These are phyloP conservation scores for Sylvietta virens DNA, from an alignment of 2,113 vertebrate genomes.

Conservation along the genomic window DNA sequence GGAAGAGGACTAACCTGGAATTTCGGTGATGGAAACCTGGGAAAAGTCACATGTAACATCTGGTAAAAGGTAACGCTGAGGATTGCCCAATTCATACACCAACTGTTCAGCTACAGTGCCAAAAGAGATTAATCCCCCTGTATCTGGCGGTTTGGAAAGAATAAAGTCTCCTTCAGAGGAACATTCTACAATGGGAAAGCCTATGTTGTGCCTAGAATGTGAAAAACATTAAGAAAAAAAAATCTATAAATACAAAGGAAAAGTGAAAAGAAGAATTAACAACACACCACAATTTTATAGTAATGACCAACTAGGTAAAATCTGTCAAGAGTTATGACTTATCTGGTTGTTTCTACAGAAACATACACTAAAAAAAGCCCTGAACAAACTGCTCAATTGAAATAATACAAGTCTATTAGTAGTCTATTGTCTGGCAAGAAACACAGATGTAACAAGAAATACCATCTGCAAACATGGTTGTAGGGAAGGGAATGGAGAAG, in stretches of 20 bases:
- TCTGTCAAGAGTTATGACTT: neutral
- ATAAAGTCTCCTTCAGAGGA: constrained; percentile 78
- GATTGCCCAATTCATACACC: constrained; percentile 84
- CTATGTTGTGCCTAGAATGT: constrained; percentile 80
- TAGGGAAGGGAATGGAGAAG: neutral
- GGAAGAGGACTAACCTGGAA: constrained; percentile 71
- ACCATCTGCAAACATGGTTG: neutral
- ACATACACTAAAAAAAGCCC: neutral
- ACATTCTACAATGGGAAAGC: constrained; percentile 83
- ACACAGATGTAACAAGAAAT: neutral
- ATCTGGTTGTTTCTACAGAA: neutral
- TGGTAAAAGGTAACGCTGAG: constrained; percentile 78
- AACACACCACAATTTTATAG: neutral
- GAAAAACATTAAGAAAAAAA: constrained; percentile 13
- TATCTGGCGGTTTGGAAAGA: constrained; percentile 78
- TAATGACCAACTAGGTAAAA: neutral
- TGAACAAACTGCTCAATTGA: neutral
- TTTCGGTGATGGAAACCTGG: constrained; percentile 76
- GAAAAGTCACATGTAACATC: constrained; percentile 89
- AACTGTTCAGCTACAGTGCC: constrained; percentile 84
- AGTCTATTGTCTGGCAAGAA: neutral
- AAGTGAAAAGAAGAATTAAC: neutral
- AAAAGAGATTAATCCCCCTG: constrained; percentile 80
- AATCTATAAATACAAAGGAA: neutral
- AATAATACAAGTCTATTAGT: neutral